Percentiles rank a stretch among this genome's conserved stretches.
phyloP scores from a whole-genome alignment of 2,797 vertebrate genomes.

The Acropternis orthonyx region DNA sequence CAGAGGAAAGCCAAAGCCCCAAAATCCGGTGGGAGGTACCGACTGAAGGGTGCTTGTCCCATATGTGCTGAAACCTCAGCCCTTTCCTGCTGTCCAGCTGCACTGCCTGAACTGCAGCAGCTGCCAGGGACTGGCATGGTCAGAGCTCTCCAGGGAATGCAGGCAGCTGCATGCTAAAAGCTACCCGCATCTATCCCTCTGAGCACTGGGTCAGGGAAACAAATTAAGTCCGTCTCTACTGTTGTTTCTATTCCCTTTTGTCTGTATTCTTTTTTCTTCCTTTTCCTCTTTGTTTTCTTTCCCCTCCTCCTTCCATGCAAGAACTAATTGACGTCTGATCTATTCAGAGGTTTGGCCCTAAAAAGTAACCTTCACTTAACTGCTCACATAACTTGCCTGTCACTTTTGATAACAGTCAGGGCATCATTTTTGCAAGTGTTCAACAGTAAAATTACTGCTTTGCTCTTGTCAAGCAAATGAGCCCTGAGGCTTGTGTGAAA shows the following conservation, averaged over 20 bases:
- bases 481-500: conserved; percentile 53
- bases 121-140: neutral
- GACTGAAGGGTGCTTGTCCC: neutral
- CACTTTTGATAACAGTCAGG: conserved; percentile 64
- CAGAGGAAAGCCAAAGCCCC: neutral
- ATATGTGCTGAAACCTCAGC: neutral
- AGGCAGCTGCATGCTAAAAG: neutral
- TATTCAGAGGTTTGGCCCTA: conserved; percentile 38
- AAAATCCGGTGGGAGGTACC: neutral
- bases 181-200: neutral
- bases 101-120: neutral
- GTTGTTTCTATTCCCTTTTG: neutral
- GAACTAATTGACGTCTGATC: conserved; percentile 45
- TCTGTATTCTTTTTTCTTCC: neutral
- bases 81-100: neutral
- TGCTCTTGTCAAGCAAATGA: conserved; percentile 65
- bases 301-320: conserved; percentile 11
- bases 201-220: neutral
- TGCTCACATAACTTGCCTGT: conserved; percentile 68
- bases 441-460: conserved; percentile 67
- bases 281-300: conserved; percentile 10
- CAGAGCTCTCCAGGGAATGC: neutral
- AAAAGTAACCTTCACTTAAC: conserved; percentile 73
- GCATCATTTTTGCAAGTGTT: conserved; percentile 69
- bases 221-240: neutral